Percentiles rank a stretch among this genome's conserved stretches.
Conservation (phyloP, 2,113 vertebrate species). For the Entomyzon cyanotis region DNA sequence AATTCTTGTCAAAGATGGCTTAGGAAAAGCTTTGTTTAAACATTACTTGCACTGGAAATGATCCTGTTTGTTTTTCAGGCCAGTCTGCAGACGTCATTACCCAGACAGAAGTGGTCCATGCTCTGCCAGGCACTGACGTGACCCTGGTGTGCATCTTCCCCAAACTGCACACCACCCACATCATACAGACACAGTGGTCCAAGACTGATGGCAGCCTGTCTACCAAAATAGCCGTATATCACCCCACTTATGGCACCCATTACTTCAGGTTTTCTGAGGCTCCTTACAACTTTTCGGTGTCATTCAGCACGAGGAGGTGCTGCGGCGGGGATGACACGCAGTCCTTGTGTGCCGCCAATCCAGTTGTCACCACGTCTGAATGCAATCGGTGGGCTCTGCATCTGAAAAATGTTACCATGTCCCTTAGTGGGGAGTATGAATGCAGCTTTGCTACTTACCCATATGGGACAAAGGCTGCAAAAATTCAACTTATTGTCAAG, state of each 20-base stretch:
- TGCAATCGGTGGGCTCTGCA: slow-evolving; percentile 31
- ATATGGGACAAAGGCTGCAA: slow-evolving; percentile 2
- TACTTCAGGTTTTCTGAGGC: background rate
- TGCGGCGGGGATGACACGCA: background rate
- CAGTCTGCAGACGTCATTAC: background rate
- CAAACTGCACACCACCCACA: background rate
- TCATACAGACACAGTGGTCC: slow-evolving; percentile 70
- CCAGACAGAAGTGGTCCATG: background rate
- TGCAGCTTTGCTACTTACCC: slow-evolving; percentile 70
- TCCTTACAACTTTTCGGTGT: slow-evolving; percentile 13
- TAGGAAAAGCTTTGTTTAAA: background rate
- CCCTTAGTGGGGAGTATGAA: slow-evolving; percentile 42
- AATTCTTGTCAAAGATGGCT: background rate
- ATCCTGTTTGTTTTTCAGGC: slow-evolving; percentile 37
- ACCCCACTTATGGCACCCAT: slow-evolving; percentile 22
- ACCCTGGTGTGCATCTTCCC: slow-evolving; percentile 44
- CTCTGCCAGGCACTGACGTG: slow-evolving; percentile 23
- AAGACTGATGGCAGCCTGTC: background rate
- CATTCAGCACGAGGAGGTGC: background rate
- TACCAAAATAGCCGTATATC: slow-evolving; percentile 43
- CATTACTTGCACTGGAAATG: background rate
- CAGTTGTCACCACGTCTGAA: fast-evolving
- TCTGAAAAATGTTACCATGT: slow-evolving; percentile 16
- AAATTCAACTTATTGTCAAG: slow-evolving; percentile 37
- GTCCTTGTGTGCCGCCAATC: background rate